phyloP scores from a whole-genome alignment of 2,113 vertebrate genomes.

The Mystacornis crossleyi region DNA sequence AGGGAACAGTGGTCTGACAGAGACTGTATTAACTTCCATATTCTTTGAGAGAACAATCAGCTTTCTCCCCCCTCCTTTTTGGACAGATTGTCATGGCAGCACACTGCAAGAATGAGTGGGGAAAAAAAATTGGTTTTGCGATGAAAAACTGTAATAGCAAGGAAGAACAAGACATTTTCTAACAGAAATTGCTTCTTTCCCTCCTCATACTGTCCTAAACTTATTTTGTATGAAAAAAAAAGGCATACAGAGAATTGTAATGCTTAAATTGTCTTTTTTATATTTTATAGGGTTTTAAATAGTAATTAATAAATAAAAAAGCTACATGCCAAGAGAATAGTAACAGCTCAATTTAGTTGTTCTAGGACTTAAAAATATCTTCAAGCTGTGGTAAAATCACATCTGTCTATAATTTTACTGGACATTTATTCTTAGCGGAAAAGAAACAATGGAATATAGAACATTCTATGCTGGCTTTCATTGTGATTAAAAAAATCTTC shows the following conservation, averaged over 20 bases:
- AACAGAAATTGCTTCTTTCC: conserved; percentile 9
- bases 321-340: conserved; percentile 38
- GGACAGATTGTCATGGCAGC: conserved; percentile 14
- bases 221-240: background rate
- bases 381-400: conserved; percentile 40
- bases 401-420: conserved; percentile 28
- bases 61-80: background rate
- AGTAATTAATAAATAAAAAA: conserved; percentile 44
- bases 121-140: background rate
- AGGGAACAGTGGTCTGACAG: background rate
- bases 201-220: background rate
- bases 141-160: conserved; percentile 11
- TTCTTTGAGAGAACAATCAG: background rate
- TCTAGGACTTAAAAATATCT: conserved; percentile 42
- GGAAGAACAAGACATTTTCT: background rate
- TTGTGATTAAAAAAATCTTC: background rate
- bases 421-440: conserved; percentile 36
- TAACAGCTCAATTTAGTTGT: conserved; percentile 34
- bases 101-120: background rate
- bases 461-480: background rate
- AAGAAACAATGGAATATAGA: background rate
- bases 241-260: background rate
- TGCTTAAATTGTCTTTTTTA: background rate
- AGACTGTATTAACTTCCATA: conserved; percentile 14
- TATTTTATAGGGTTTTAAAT: conserved; percentile 6